Base-by-base conservation (phyloP, 2,888 invertebrate species). In the Pristionchus exspectatus region DNA sequence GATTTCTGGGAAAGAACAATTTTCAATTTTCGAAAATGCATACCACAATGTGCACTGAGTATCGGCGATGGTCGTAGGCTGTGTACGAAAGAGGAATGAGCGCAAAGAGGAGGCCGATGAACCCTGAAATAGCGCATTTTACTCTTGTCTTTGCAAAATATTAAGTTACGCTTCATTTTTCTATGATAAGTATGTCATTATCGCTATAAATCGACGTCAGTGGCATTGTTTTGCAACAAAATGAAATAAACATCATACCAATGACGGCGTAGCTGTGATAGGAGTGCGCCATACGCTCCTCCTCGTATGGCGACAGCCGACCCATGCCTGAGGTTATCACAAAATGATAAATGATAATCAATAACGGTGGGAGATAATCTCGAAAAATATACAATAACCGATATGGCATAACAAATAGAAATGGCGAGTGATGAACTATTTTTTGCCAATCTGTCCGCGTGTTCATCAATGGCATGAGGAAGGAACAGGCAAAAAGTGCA, bases 201-300 rank as follows among this genome's bases (percentile, higher is more conserved):
- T 16, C 30, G 10, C 2, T 77, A 30, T 77, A 5, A 77, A 24
- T 77, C 38, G 2, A 10, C 9, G 3, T 7, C 44, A 1, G 5
- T 21, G 0, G 69, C 69, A 69, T 16, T 2, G 2, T 2, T 5
- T 1, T 54, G 16, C 18, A n/a, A 81, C 21, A 72, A 3, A 30
- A 33, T 16, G 3, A 2, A 44, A 44, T 77, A 69, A 18, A n/a
- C 3, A n/a, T 69, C 59, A 10, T 27, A 85, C 84, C 59, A 27
- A 85, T 59, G 30, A 27, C 33, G 10, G 84, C 16, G 24, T 85
- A 85, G 33, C 24, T 59, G 27, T 85, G 59, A 59, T 85, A 85
- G 38, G 56, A 59, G 38, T 85, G 84, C 24, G 84, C 84, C 59
- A 59, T 33, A 7, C 84, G 27, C 50, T 56, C 84, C 33, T 85